phyloP scores from a whole-genome alignment of 2,888 invertebrate genomes.

The Pyrrhia umbra region DNA sequence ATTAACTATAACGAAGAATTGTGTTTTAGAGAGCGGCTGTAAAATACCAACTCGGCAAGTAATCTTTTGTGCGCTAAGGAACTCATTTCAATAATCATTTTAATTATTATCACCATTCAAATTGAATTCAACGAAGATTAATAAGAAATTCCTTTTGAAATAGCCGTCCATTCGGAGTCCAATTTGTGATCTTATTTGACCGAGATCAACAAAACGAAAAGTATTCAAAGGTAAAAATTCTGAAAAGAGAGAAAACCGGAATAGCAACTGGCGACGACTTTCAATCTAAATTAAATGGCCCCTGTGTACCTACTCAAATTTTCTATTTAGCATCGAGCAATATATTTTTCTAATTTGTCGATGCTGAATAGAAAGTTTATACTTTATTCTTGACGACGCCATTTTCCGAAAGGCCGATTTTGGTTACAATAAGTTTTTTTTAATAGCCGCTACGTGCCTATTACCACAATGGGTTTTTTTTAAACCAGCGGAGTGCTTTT shows the following conservation, averaged over 20 bases:
- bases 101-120: slow-evolving; percentile 55
- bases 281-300: slow-evolving; percentile 56
- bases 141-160: slow-evolving; percentile 54
- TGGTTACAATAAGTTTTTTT: background rate
- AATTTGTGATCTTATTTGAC: slow-evolving; percentile 62
- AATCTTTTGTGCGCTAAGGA: slow-evolving; percentile 39
- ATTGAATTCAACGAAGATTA: slow-evolving; percentile 51
- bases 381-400: slow-evolving; percentile 2
- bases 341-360: slow-evolving; percentile 28
- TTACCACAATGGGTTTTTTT: too few relatives aligned
- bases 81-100: slow-evolving; percentile 51
- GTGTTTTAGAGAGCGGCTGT: background rate
- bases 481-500: too few relatives aligned
- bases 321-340: slow-evolving; percentile 21
- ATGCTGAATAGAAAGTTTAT: background rate
- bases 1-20: slow-evolving; percentile 37
- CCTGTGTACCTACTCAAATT: slow-evolving; percentile 23
- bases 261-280: slow-evolving; percentile 46
- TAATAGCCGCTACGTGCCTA: too few relatives aligned
- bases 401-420: background rate
- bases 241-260: slow-evolving; percentile 37
- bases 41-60: slow-evolving; percentile 10
- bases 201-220: slow-evolving; percentile 59
- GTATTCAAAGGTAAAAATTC: slow-evolving; percentile 54
- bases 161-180: slow-evolving; percentile 41